Percentiles rank a stretch among this genome's conserved stretches.
phyloP scores from a whole-genome alignment of 2,888 invertebrate species.

The Hydriomena furcata region DNA sequence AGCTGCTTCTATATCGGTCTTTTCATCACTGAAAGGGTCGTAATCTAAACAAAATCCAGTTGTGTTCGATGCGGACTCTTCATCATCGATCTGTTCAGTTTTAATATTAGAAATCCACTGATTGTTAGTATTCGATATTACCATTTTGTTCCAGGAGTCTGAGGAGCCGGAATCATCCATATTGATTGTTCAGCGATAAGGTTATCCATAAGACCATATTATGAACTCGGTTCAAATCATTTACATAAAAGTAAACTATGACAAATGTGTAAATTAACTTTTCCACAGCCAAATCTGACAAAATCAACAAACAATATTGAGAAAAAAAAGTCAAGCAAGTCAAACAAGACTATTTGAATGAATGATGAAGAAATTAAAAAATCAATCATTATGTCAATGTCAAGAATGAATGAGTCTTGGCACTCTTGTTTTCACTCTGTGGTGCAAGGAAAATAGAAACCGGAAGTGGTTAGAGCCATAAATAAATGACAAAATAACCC shows the following conservation, averaged over 20 bases:
- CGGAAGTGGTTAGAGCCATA: too few species aligned
- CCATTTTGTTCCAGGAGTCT: slow-evolving; percentile 76
- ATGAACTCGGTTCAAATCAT: slow-evolving; percentile 29
- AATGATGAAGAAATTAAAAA: too few species aligned
- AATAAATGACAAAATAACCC: too few species aligned
- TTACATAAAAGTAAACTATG: slow-evolving; percentile 8
- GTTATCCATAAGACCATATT: slow-evolving; percentile 78
- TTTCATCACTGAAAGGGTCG: slow-evolving; percentile 44
- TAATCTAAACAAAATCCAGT: slow-evolving; percentile 47
- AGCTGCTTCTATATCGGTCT: slow-evolving; percentile 42
- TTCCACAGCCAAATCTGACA: not conserved
- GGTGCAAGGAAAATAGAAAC: too few species aligned
- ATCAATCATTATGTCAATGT: too few species aligned
- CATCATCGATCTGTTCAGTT: slow-evolving; percentile 45
- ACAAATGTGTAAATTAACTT: slow-evolving; percentile 1
- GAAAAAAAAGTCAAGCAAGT: not conserved
- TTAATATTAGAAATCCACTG: slow-evolving; percentile 67
- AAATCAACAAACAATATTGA: slow-evolving; percentile 12
- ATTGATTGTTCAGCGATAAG: slow-evolving; percentile 76
- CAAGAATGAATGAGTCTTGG: too few species aligned
- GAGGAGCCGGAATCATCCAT: slow-evolving; percentile 71
- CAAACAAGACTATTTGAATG: not conserved
- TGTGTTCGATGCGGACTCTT: slow-evolving; percentile 40
- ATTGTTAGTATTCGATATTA: slow-evolving; percentile 68
- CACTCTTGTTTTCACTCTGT: too few species aligned